Evolutionary conservation across 1,140 invertebrate genomes (phyloP).

Genomic region (Scaptomyza montana): DNA sequence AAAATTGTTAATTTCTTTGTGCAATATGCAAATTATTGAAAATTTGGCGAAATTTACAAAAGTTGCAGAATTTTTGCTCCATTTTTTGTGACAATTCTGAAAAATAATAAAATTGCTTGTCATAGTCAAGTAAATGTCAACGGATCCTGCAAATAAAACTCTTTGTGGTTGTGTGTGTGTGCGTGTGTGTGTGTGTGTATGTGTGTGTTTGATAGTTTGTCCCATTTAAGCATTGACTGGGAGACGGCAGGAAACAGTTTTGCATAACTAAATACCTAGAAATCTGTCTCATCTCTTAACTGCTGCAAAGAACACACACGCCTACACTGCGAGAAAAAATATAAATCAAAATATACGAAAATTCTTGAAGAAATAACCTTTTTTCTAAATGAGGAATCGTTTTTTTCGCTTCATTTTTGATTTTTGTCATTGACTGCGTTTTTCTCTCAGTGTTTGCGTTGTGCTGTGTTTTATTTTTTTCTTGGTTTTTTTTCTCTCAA

Average conservation of each 20-base stretch:
- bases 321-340: neutral
- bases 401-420: no score
- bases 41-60: no score
- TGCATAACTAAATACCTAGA: conserved; percentile 73
- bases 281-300: conserved; percentile 43
- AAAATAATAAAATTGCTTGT: no score
- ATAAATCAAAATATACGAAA: no score
- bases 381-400: no score
- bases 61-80: no score
- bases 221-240: conserved; percentile 59
- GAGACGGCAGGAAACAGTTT: conserved; percentile 39
- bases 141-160: neutral
- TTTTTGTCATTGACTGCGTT: no score
- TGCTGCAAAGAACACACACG: conserved; percentile 17
- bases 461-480: conserved; percentile 2
- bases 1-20: no score
- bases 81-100: no score
- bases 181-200: conserved; percentile 28
- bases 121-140: no score
- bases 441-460: conserved; percentile 7
- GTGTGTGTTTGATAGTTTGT: conserved; percentile 43
- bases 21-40: no score
- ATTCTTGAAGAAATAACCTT: no score
- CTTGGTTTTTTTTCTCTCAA: conserved; percentile 26
- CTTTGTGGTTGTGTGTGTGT: conserved; percentile 5